phyloP scores from a whole-genome alignment of 2,113 vertebrate genomes.

The Phylloscopus trochiloides region DNA sequence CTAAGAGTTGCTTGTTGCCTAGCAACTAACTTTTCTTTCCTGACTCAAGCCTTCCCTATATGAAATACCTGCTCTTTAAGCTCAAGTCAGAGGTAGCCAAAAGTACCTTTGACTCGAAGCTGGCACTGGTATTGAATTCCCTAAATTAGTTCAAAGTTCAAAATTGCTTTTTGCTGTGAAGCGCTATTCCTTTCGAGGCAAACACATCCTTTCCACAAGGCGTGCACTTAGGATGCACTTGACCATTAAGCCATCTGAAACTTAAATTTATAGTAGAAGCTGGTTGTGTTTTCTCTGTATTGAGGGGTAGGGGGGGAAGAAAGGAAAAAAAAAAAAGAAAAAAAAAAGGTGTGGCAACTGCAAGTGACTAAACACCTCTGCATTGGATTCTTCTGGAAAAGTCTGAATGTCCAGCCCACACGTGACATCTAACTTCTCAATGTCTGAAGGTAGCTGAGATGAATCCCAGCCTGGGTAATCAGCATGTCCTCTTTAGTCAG shows the following conservation, averaged over 20 bases:
- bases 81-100: background rate
- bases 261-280: background rate
- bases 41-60: background rate
- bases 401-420: background rate
- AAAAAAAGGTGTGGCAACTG: background rate
- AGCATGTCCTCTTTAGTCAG: background rate
- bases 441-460: background rate
- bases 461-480: background rate
- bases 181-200: background rate
- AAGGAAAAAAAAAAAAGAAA: background rate
- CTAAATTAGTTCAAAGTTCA: background rate
- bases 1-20: background rate
- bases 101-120: background rate
- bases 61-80: background rate
- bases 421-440: background rate
- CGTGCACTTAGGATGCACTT: background rate
- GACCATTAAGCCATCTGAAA: background rate
- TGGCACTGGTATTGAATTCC: background rate
- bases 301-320: background rate
- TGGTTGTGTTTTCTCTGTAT: background rate
- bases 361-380: background rate
- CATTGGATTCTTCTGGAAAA: background rate
- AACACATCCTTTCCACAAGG: background rate
- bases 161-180: background rate
- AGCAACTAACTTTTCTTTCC: background rate